Base-by-base conservation (phyloP, 1,140 invertebrate species). In the Drosophila auraria region DNA sequence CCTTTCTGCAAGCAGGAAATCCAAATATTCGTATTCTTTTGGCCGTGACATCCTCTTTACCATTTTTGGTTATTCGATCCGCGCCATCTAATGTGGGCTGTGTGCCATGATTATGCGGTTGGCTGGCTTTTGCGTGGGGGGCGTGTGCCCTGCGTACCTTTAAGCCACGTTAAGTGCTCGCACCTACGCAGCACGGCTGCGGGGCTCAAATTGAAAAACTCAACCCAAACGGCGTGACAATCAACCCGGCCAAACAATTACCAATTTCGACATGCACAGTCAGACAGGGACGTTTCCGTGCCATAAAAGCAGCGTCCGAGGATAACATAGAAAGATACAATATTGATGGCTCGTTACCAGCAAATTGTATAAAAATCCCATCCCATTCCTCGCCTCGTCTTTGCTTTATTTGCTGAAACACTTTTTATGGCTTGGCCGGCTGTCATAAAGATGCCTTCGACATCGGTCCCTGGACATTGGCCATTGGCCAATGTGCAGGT, bases 321-420 rank as follows among this genome's bases (percentile, higher is more conserved):
- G 42, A 73, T 73, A 72, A 61, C 65, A 65, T 77, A 70, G 69
- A 74, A 63, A 62, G 65, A 78, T 57, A 78, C 80, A 78, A 83
- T 66, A 75, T 83, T 64, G 65, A 72, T 80, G 82, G 60, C 81
- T 84, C 77, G 78, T 73, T 78, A 69, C 60, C 50, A 56, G 65
- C 63, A 65, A 86, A 82, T 84, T 86, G 80, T 74, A 72, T 87
- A 77, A 56, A 83, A 86, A 78, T 68, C 60, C 45, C 57, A 57
- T 57, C 33, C 54, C 68, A 20, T 40, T 30, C 25, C 33, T 11
- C 25, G 45, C 47, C 33, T 36, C 20, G 25, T 71, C 33, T 56
- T 72, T 83, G 56, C 75, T 83, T 76, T 82, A 84, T 84, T 78
- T 78, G 54, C 61, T 51, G 65, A 50, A 82, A 72, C 60, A 58